Evolutionary conservation across 2,797 vertebrate genomes (phyloP), one percentile per base, ranked within the genome.

Genomic region (Epinephelus awoara): DNA sequence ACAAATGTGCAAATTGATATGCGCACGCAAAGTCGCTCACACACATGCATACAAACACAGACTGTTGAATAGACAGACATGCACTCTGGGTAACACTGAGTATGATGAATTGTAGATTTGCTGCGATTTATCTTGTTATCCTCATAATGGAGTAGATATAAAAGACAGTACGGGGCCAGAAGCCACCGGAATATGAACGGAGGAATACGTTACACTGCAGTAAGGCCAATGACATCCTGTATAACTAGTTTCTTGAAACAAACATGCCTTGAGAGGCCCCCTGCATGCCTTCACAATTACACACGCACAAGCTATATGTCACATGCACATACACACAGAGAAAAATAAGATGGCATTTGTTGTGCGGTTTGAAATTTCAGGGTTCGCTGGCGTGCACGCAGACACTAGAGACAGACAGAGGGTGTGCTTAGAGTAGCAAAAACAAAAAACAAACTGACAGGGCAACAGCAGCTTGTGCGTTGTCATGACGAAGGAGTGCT

Each of bases 221-320:
- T 38, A 42, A 73, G 25, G 40, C n/a, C 71, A 67, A 25, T 72
- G 59, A 80, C 83, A 89, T 91, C 88, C 83, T 87, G 89, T 69
- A 70, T 58, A 82, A 85, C 82, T 72, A 54, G 85, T 90, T 91
- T 81, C 44, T 67, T 74, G 62, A 76, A 62, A 85, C 74, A 69
- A 87, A 82, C 75, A 61, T 83, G 59, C 58, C 61, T 69, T 61
- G 50, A 83, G 75, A 84, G 68, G 51, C 57, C 55, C 70, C 58
- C 75, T 66, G 65, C 68, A 46, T 55, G 68, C 52, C 74, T 68
- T 82, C 49, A 23, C 25, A 23, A 50, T 27, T 38, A 63, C 25
- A 59, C 47, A 71, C 1, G 3, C 71, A 65, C 75, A 70, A 17
- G 27, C 40, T 56, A 3, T 51, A 73, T 46, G 51, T 52, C 72